Evolutionary conservation across 1,140 invertebrate genomes (phyloP).

Genomic region (Eriocheir sinensis): DNA sequence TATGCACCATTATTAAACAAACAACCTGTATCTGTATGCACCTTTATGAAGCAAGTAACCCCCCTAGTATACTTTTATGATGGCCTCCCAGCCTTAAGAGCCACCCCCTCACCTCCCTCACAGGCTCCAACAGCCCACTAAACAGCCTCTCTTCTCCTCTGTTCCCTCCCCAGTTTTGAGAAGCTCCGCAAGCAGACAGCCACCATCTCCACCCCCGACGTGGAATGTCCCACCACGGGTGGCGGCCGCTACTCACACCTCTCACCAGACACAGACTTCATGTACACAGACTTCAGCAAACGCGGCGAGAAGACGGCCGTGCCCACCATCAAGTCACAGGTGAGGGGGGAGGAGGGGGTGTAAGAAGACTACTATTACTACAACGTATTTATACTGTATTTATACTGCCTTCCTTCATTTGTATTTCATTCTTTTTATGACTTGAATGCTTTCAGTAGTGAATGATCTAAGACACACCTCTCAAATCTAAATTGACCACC

Average conservation of each 20-base stretch:
- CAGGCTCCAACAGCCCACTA: no score
- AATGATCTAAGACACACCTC: no score
- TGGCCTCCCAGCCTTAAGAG: no score
- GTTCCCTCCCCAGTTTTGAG: constrained; percentile 55
- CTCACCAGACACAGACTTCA: constrained; percentile 87
- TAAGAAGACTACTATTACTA: neutral
- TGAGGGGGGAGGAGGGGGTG: constrained; percentile 78
- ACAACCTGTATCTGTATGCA: no score
- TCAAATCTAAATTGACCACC: no score
- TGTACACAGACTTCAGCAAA: constrained; percentile 92
- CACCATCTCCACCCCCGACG: constrained; percentile 65
- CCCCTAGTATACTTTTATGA: no score
- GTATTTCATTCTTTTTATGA: neutral
- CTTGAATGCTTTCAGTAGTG: neutral
- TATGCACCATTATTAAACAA: no score
- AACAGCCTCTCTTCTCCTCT: neutral
- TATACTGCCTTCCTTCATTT: constrained; percentile 3
- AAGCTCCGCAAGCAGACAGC: constrained; percentile 71
- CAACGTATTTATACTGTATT: constrained; percentile 3
- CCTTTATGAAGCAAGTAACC: no score
- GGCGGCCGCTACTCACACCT: constrained; percentile 53
- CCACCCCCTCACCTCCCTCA: no score
- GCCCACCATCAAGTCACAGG: constrained; percentile 89
- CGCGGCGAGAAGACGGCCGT: constrained; percentile 87
- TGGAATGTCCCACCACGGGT: constrained; percentile 3